Conservation (phyloP, 2,113 vertebrate species). For the Catharus fuscescens region DNA sequence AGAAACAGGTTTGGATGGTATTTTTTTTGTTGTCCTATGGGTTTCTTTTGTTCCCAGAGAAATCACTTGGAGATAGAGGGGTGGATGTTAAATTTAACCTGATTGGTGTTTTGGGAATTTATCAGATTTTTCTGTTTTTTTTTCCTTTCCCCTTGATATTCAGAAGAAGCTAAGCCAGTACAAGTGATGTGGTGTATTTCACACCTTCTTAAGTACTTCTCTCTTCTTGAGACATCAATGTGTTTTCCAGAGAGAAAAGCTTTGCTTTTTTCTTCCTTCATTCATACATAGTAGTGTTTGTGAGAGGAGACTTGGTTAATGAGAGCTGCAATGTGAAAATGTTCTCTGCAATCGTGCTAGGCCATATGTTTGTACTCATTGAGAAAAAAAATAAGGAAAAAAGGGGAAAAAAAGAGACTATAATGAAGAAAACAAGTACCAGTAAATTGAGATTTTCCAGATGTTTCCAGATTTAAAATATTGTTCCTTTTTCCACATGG, state of each 20-base stretch:
- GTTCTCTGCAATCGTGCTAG: not conserved
- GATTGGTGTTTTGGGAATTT: not conserved
- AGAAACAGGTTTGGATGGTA: not conserved
- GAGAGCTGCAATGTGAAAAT: not conserved
- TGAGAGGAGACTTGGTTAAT: not conserved
- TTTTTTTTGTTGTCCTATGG: not conserved
- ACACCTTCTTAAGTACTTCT: not conserved
- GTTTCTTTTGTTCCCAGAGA: not conserved
- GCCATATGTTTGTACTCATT: not conserved
- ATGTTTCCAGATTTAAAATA: not conserved
- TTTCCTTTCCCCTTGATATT: not conserved
- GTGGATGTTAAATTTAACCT: not conserved
- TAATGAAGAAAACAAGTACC: not conserved
- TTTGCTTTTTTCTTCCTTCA: not conserved
- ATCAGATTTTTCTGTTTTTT: too few species aligned
- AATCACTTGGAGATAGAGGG: not conserved
- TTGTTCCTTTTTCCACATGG: not conserved
- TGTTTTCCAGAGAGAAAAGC: not conserved
- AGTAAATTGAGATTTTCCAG: not conserved
- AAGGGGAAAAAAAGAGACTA: not conserved
- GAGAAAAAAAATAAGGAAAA: not conserved
- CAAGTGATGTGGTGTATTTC: not conserved
- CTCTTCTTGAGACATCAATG: not conserved
- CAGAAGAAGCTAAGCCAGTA: not conserved
- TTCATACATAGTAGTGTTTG: not conserved